Base-by-base conservation (phyloP, 2,113 vertebrate species). In the Paradisaea rubra region DNA sequence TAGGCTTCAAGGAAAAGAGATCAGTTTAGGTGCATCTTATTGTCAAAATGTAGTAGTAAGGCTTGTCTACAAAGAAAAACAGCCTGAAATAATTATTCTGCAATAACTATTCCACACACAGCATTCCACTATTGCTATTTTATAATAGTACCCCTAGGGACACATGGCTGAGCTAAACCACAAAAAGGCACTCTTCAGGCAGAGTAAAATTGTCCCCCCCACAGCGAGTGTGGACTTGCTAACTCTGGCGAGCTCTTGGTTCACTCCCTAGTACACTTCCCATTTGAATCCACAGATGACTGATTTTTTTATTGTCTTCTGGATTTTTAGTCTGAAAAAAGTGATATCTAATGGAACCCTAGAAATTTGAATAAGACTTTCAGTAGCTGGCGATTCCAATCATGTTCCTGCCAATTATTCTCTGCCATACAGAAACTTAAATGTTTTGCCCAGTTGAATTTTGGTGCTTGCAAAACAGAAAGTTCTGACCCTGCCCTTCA, bases 141-240 rank as follows among this genome's bases (percentile, higher is more conserved):
- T 96, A 96, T 96, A 97, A 97, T 87, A 91, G 92, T 85, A 79
- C 77, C 94, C 96, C 94, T 88, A 72, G 92, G 95, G 94, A 94
- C 86, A 61, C 83, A 94, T 76, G 93, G 86, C 92, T 96, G 81
- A 94, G 86, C 77, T 94, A 93, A 97, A 95, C 96, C 94, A 95
- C 95, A 97, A 95, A 96, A 95, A 97, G 92, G 53, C 95, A 88
- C 95, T 96, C 86, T 94, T 89, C 90, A 93, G 82, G 83, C 94
- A 76, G 92, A 92, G 73, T 82, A 96, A 96, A 95, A 96, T 57
- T 91, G 81, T 93, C 86, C 89, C 95, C 96, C 88, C 95, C 91
- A 79, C 86, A 93, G 96, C 37, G 73, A 97, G 96, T 94, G 96
- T 81, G 88, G 96, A 96, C 94, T 95, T 96, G 95, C 95, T 95